phyloP scores from a whole-genome alignment of 2,797 vertebrate genomes.

The Otolemur crassicaudatus region DNA sequence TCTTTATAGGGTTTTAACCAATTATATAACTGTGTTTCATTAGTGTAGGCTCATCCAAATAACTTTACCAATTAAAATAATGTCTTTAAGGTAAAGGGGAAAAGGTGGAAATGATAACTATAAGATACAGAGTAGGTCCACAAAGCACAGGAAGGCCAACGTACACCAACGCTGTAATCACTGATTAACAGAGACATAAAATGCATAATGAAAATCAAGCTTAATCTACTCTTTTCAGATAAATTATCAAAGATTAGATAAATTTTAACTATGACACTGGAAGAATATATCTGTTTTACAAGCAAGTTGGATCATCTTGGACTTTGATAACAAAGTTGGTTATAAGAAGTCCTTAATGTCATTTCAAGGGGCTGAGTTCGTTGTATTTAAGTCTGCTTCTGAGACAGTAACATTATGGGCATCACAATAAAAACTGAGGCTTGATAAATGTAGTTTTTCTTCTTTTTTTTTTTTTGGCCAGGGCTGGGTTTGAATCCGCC shows the following conservation, averaged over 20 bases:
- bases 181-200: neutral
- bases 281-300: neutral
- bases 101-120: neutral
- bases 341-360: neutral
- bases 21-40: neutral
- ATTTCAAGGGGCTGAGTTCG: neutral
- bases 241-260: neutral
- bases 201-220: slow-evolving; percentile 56
- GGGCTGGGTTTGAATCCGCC: too few species aligned
- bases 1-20: neutral
- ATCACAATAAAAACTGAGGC: neutral
- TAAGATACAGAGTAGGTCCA: neutral
- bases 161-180: neutral
- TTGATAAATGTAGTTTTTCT: neutral
- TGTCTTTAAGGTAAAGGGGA: neutral
- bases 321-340: neutral
- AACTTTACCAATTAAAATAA: neutral
- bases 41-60: neutral
- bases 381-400: neutral
- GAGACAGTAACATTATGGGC: neutral
- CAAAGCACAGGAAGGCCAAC: neutral
- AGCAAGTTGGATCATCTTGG: neutral
- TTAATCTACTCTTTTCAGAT: neutral
- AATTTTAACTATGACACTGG: neutral
- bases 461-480: too few species aligned